Evolutionary conservation across 2,888 invertebrate species (phyloP), one percentile per base, ranked within the genome.

Genomic region (Eueremaeus valkanovi): DNA sequence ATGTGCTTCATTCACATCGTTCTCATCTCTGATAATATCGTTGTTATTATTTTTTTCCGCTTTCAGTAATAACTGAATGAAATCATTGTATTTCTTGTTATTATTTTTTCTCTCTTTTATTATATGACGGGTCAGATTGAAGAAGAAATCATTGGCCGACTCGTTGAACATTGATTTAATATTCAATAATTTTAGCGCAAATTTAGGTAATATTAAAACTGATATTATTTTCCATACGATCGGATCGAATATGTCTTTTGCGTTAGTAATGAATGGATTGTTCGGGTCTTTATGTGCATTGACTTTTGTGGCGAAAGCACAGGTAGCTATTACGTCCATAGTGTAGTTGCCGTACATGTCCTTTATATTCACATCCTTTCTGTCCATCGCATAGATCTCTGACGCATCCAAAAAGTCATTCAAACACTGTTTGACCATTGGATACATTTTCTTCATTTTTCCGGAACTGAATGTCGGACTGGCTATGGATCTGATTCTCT

Each of bases 291-390:
- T n/a, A n/a, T n/a, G n/a, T n/a, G n/a, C 45, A 45, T 88, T 86
- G 79, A 87, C 87, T 77, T 88, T 86, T 27, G 88, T 83, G 27
- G 88, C 88, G 80, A 88, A 88, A 9, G 88, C 88, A 75, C 87
- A 86, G 73, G 85, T 86, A 0, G 87, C 88, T 40, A 88, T 87
- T 2, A 88, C 87, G 80, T 88, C 88, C 82, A 88, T 88, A 1
- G 87, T 86, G 80, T 87, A 88, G 79, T 86, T 86, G 6, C 87
- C 87, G 45, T 72, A 31, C 29, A 72, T 42, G 18, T 42, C 42
- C 18, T 72, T 33, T 16, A 72, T 21, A 5, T 72, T 13, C 3
- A 72, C n/a, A 2, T 33, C 36, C n/a, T 40, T 27, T 66, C 33
- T 29, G 18, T n/a, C 9, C 33, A 21, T n/a, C 5, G 45, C 45